These are phyloP conservation scores for Homarus gammarus DNA, from an alignment of 2,888 invertebrate genomes.

Conservation along the genomic window DNA sequence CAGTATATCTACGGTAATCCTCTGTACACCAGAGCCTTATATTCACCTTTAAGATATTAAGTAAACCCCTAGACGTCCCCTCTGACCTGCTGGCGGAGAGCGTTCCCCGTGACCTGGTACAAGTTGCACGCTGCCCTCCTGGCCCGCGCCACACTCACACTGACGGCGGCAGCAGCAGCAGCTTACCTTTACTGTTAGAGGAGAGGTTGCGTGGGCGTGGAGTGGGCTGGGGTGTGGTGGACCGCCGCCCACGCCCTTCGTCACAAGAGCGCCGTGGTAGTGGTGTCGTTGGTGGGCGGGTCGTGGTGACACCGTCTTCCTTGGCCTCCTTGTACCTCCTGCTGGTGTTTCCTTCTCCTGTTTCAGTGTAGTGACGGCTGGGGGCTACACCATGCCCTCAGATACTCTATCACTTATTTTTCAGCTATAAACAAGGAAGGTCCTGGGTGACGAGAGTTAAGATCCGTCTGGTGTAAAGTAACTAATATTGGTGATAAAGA, in stretches of 20 bases:
- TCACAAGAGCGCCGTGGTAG: background rate
- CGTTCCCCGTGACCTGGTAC: no score
- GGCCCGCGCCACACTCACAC: no score
- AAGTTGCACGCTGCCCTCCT: no score
- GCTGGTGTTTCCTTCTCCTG: background rate
- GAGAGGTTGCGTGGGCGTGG: background rate
- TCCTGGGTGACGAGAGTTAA: no score
- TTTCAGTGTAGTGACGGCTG: background rate
- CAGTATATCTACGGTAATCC: no score
- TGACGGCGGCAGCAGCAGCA: background rate
- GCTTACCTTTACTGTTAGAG: background rate
- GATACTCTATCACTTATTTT: background rate
- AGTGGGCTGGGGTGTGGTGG: background rate
- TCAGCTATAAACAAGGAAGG: no score
- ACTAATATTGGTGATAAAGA: no score
- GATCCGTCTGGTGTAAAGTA: no score
- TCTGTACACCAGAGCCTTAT: no score
- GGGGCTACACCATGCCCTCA: background rate
- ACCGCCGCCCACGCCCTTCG: slow-evolving; percentile 2
- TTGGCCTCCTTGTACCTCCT: background rate
- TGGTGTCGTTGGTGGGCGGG: background rate
- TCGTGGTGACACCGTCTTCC: background rate
- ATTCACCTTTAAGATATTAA: no score
- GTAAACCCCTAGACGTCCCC: no score
- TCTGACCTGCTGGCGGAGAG: no score